A percentile compares a stretch with the other conserved stretches of the same genome.
Evolutionary conservation across 2,888 invertebrate genomes (phyloP).

Genomic region (Fabriciana adippe): DNA sequence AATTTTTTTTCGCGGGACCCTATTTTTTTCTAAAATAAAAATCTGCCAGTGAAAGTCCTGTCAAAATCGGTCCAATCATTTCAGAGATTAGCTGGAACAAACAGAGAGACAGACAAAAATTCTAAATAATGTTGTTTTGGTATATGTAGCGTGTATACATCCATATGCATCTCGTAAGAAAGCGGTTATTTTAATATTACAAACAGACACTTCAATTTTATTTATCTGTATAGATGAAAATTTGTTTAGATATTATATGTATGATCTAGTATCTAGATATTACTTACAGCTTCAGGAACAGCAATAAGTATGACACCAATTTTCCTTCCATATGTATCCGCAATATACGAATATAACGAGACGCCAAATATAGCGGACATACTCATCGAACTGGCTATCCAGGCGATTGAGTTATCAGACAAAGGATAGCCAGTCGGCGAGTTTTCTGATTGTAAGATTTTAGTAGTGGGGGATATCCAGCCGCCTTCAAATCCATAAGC

Average conservation of each 20-base stretch:
- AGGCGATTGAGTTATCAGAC: slow-evolving; percentile 61
- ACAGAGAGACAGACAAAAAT: slow-evolving; percentile 47
- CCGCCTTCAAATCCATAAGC: slow-evolving; percentile 61
- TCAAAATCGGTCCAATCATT: too few species aligned
- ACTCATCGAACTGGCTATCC: slow-evolving; percentile 69
- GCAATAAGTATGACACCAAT: slow-evolving; percentile 66
- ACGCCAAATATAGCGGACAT: slow-evolving; percentile 61
- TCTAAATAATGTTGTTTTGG: slow-evolving; percentile 42
- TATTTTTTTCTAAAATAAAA: too few species aligned
- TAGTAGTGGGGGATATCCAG: slow-evolving; percentile 67
- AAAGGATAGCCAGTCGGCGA: slow-evolving; percentile 59
- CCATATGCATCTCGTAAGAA: too few species aligned
- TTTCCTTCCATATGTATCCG: slow-evolving; percentile 70
- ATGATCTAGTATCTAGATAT: background rate
- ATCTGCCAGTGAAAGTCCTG: too few species aligned
- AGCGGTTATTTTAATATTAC: too few species aligned
- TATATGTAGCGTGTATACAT: too few species aligned
- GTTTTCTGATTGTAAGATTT: slow-evolving; percentile 52
- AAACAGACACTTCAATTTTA: too few species aligned
- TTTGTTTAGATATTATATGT: background rate
- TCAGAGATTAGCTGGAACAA: too few species aligned
- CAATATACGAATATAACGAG: slow-evolving; percentile 64
- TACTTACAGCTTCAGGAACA: slow-evolving; percentile 65
- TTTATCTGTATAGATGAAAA: background rate
- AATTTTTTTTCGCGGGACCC: too few species aligned